Evolutionary conservation across 2,113 vertebrate species (phyloP).

Genomic region (Anoplopoma fimbria): DNA sequence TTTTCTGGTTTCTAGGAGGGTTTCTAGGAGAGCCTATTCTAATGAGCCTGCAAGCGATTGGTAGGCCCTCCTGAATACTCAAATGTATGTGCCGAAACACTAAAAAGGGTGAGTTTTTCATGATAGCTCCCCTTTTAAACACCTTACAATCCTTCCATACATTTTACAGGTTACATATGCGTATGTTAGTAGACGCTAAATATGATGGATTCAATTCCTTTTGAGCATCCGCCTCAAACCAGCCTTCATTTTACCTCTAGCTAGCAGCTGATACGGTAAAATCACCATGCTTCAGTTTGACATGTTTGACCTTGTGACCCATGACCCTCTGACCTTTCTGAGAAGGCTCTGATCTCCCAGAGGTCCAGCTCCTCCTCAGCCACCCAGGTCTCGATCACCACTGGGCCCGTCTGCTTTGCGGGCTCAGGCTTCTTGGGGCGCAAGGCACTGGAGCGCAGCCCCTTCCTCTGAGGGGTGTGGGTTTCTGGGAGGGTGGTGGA

Average conservation of each 20-base stretch:
- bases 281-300: background rate
- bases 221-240: background rate
- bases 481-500: constrained; percentile 86
- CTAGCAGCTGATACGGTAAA: background rate
- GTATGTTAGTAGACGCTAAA: background rate
- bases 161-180: background rate
- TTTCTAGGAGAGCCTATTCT: background rate
- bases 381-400: constrained; percentile 98
- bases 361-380: constrained; percentile 97
- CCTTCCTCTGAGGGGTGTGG: constrained; percentile 90
- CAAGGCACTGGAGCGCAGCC: constrained; percentile 93
- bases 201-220: background rate
- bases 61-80: background rate
- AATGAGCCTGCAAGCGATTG: background rate
- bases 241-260: background rate
- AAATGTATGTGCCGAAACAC: too few relatives aligned
- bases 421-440: constrained; percentile 97
- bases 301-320: too few relatives aligned
- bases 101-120: too few relatives aligned
- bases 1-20: background rate
- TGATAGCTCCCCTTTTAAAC: too few relatives aligned
- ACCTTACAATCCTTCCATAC: background rate
- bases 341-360: constrained; percentile 99
- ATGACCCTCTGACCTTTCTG: constrained; percentile 91
- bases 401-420: constrained; percentile 96